phyloP scores from a whole-genome alignment of 2,888 invertebrate genomes.

The Drosophila affinis region DNA sequence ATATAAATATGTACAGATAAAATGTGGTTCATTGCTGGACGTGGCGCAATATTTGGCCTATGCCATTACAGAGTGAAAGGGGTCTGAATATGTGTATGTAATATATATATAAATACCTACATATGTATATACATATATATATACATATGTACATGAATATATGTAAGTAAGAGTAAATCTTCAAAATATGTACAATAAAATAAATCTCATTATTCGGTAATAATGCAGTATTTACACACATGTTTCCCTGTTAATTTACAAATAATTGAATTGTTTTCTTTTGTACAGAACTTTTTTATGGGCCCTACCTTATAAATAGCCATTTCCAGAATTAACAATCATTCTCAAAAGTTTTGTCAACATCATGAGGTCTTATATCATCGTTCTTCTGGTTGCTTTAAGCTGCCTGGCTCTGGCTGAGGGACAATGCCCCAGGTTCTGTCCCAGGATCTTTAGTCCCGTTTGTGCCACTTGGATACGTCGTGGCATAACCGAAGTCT shows the following conservation, averaged over 20 bases:
- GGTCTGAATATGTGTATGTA: background rate
- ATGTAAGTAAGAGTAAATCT: background rate
- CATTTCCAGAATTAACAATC: background rate
- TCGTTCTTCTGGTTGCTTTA: conserved; percentile 23
- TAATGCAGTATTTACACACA: conserved; percentile 9
- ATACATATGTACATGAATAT: too few relatives aligned
- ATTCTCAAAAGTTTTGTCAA: background rate
- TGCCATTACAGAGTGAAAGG: conserved; percentile 30
- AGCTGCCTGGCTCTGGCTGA: conserved; percentile 13
- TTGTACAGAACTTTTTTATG: background rate
- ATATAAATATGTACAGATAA: background rate
- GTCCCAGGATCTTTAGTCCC: conserved; percentile 21
- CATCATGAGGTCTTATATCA: conserved; percentile 21
- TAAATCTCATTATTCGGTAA: background rate
- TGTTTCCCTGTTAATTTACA: background rate
- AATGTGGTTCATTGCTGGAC: conserved; percentile 25
- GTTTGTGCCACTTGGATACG: conserved; percentile 25
- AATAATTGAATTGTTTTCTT: background rate
- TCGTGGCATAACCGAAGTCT: background rate
- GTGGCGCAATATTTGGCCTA: conserved; percentile 1
- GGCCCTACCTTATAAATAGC: conserved; percentile 22
- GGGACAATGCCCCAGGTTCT: conserved; percentile 5
- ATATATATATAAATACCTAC: background rate
- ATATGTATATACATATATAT: background rate
- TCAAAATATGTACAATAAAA: background rate